Evolutionary conservation across 2,888 invertebrate species (phyloP).

Genomic region (Biston betularia): DNA sequence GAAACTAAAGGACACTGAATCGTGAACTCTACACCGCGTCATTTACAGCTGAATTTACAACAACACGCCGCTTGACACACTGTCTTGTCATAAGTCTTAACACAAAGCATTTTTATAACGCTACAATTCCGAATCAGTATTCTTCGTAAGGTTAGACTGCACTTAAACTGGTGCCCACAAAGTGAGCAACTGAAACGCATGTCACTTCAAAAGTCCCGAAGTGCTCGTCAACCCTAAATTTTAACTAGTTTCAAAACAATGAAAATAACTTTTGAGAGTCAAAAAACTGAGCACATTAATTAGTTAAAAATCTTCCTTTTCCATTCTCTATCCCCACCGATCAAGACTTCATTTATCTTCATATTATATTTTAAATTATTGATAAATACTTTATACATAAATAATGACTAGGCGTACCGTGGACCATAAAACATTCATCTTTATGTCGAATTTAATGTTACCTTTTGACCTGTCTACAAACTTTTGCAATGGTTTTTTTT

Average conservation of each 20-base stretch:
- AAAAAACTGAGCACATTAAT: slow-evolving; percentile 61
- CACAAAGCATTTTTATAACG: background rate
- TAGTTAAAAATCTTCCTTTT: slow-evolving; percentile 54
- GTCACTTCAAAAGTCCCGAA: background rate
- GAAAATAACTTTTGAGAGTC: slow-evolving; percentile 38
- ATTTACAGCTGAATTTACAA: background rate
- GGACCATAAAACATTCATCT: slow-evolving; percentile 69
- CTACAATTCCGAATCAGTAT: background rate
- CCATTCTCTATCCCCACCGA: slow-evolving; percentile 64
- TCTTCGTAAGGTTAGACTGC: background rate
- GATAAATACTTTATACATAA: slow-evolving; percentile 76
- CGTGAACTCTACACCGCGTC: background rate
- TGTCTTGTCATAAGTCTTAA: background rate
- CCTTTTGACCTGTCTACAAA: slow-evolving; percentile 56
- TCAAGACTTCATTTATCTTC: slow-evolving; percentile 54
- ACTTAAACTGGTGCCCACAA: background rate
- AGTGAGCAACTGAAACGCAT: background rate
- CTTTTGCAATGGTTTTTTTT: slow-evolving; percentile 56
- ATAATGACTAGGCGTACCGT: slow-evolving; percentile 84
- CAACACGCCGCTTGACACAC: background rate
- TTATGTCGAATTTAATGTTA: slow-evolving; percentile 43
- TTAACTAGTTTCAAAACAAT: slow-evolving; percentile 34
- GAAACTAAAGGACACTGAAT: slow-evolving; percentile 23
- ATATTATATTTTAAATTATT: slow-evolving; percentile 61
- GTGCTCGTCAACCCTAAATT: slow-evolving; percentile 40